These are phyloP conservation scores for Zootermopsis nevadensis DNA, from an alignment of 2,888 invertebrate species.

Conservation along the genomic window DNA sequence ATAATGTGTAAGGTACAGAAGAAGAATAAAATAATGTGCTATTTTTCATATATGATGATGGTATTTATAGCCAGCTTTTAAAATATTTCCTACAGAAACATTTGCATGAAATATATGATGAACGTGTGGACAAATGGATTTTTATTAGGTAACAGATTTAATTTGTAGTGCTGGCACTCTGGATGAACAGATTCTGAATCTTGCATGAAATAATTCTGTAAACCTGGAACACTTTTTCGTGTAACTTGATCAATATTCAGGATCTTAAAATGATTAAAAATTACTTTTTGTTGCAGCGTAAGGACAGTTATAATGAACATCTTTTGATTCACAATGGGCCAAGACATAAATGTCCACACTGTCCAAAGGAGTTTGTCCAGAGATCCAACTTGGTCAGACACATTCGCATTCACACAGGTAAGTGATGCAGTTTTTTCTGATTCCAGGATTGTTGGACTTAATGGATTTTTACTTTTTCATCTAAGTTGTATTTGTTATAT, in stretches of 20 bases:
- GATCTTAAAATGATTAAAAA: not conserved
- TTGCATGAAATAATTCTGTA: too few species aligned
- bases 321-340: slow-evolving; percentile 70
- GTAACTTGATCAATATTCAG: too few species aligned
- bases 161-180: too few species aligned
- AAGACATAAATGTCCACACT: slow-evolving; percentile 70
- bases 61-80: too few species aligned
- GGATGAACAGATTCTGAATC: too few species aligned
- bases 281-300: slow-evolving; percentile 59
- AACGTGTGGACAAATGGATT: too few species aligned
- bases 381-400: slow-evolving; percentile 59
- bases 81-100: too few species aligned
- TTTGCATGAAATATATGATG: too few species aligned
- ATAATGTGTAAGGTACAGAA: too few species aligned
- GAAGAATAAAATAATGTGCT: too few species aligned
- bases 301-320: slow-evolving; percentile 70
- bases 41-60: too few species aligned
- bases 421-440: not conserved
- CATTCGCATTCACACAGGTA: slow-evolving; percentile 56
- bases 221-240: too few species aligned
- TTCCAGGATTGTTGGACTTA: not conserved
- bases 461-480: not conserved
- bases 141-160: not conserved
- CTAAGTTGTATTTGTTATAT: not conserved
- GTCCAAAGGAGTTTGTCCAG: slow-evolving; percentile 71